Conservation (phyloP, 2,888 invertebrate genomes). For the Pristionchus entomophagus region DNA sequence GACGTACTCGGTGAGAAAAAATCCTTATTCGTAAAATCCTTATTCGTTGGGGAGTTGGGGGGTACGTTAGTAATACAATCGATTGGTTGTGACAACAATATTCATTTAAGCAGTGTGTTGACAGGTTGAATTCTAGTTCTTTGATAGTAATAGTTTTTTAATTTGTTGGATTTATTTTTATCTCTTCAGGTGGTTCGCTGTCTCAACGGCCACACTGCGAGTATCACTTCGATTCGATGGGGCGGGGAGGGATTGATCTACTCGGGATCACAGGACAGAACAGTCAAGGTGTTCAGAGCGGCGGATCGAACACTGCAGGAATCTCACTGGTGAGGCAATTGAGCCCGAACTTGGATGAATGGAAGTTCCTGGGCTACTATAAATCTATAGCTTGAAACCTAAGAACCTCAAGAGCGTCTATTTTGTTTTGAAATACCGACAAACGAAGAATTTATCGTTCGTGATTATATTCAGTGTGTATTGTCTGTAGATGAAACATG, state of each 20-base stretch:
- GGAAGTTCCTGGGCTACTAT: too few species aligned
- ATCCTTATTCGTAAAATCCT: too few species aligned
- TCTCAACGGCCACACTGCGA: slow-evolving; percentile 85
- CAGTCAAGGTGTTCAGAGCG: slow-evolving; percentile 74
- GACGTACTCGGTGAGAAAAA: slow-evolving; percentile 35
- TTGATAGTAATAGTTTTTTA: too few species aligned
- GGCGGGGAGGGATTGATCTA: slow-evolving; percentile 94
- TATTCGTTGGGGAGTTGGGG: too few species aligned
- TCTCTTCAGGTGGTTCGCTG: slow-evolving; percentile 15
- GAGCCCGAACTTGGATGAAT: background rate
- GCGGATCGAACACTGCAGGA: slow-evolving; percentile 83
- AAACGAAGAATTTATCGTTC: background rate
- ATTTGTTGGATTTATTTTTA: too few species aligned
- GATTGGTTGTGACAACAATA: too few species aligned
- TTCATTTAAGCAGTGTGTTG: too few species aligned
- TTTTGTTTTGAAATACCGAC: background rate
- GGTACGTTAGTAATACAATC: too few species aligned
- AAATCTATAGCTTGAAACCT: too few species aligned
- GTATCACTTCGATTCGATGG: slow-evolving; percentile 95
- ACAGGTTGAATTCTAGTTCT: too few species aligned
- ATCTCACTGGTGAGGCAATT: slow-evolving; percentile 63
- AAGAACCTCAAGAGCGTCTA: too few species aligned
- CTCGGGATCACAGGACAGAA: slow-evolving; percentile 87
- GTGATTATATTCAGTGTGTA: background rate
- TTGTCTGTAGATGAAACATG: too few species aligned